These are phyloP conservation scores for Pogonocichla stellata DNA, from an alignment of 2,113 vertebrate genomes.

Conservation along the genomic window DNA sequence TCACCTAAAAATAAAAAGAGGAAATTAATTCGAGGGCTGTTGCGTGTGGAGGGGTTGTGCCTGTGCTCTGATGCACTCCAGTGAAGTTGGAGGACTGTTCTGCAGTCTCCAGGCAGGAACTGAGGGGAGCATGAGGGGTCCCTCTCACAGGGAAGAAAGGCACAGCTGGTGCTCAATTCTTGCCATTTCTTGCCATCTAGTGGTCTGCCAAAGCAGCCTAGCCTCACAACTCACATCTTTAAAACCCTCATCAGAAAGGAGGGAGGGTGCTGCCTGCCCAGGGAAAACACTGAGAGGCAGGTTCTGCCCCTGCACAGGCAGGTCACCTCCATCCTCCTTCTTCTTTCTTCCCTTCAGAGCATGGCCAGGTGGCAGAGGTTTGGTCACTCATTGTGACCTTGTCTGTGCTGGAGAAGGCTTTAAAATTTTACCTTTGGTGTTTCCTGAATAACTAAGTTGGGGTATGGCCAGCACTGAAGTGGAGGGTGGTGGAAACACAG, in stretches of 20 bases:
- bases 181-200: not conserved
- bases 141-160: accelerated
- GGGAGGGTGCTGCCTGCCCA: accelerated
- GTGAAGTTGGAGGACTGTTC: accelerated
- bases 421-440: not conserved
- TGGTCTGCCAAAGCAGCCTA: not conserved
- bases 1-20: not conserved
- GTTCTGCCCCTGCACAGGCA: not conserved
- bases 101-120: not conserved
- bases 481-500: not conserved
- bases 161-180: not conserved
- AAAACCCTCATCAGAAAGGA: accelerated
- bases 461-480: not conserved
- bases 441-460: not conserved
- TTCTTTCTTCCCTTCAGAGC: not conserved
- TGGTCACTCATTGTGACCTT: not conserved
- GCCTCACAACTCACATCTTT: accelerated
- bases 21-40: not conserved
- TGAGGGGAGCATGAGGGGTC: accelerated
- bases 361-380: not conserved
- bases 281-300: accelerated
- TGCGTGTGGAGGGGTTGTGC: not conserved
- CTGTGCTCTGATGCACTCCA: too few relatives aligned
- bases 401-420: not conserved
- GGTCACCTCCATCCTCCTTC: not conserved